Base-by-base conservation (phyloP, 1,140 invertebrate species). In the Plutomurus gul region DNA sequence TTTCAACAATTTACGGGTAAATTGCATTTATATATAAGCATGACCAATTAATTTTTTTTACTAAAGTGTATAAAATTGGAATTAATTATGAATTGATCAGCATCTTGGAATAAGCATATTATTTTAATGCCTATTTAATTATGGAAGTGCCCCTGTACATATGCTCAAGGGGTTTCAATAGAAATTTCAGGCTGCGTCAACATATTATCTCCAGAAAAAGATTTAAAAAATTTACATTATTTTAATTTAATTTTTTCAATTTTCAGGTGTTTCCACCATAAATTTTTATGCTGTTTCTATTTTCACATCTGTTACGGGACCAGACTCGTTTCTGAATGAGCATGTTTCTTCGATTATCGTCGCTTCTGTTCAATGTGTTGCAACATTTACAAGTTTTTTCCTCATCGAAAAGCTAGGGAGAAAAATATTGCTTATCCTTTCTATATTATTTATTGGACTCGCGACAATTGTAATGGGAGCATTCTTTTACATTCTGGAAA, bases 211-310 rank as follows among this genome's bases (percentile, higher is more conserved):
- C 11, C 39, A 43, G n/a, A 3, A 3, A 10, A 43, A 13, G 39
- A 43, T 4, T 43, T 13, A 43, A 43, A 13, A 8, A 43, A 43
- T 43, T 3, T 13, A 1, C n/a, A 1, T 7, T 3, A 1, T 43
- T 2, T 43, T 3, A 43, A 43, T 43, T 4, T 43, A n/a, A n/a
- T n/a, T n/a, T n/a, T n/a, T n/a, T n/a, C n/a, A n/a, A n/a, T 37
- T 73, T 36, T 51, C 20, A 20, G 82, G 82, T n/a, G 80, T 83
- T 36, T 78, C 78, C 18, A 76, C 72, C 4, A 56, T 83, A 10
- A 83, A 80, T 47, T 83, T 81, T 18, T 83, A 83, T 25, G 56
- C 82, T 8, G 51, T 83, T 1, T 76, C 79, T 10, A 83, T 83
- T 71, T 83, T 83, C 36, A 49, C 70, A 22, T 70, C 27, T 13